Evolutionary conservation across 2,797 vertebrate genomes (phyloP).

Genomic region (Tokudaia tokunoshimensis): DNA sequence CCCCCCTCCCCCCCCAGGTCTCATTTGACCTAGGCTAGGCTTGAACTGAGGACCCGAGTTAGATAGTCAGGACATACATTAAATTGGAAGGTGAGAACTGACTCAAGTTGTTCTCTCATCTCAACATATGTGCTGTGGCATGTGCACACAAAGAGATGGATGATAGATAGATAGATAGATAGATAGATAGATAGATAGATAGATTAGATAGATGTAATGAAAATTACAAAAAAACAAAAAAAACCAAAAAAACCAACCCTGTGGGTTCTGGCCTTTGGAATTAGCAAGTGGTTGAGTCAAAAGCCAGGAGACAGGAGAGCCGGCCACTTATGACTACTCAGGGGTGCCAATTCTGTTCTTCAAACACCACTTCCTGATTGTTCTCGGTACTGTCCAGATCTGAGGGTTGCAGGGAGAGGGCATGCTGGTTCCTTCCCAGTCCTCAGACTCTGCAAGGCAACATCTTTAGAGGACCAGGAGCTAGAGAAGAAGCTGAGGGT

Average conservation of each 20-base stretch:
- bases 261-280: not conserved
- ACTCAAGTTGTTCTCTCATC: not conserved
- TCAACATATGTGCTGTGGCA: not conserved
- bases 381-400: not conserved
- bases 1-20: not conserved
- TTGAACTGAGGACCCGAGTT: not conserved
- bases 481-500: not conserved
- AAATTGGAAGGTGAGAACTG: not conserved
- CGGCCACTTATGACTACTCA: no score
- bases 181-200: not conserved
- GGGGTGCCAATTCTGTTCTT: not conserved
- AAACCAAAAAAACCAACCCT: not conserved
- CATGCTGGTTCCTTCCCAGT: not conserved
- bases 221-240: not conserved
- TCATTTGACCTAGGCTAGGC: not conserved
- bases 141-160: not conserved
- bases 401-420: rapidly evolving
- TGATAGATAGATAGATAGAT: no score
- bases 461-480: not conserved
- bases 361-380: not conserved
- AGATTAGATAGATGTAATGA: not conserved
- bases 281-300: not conserved
- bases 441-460: not conserved
- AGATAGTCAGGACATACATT: not conserved
- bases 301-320: not conserved